Evolutionary conservation across 2,113 vertebrate genomes (phyloP).

Genomic region (Eulemur macaco): DNA sequence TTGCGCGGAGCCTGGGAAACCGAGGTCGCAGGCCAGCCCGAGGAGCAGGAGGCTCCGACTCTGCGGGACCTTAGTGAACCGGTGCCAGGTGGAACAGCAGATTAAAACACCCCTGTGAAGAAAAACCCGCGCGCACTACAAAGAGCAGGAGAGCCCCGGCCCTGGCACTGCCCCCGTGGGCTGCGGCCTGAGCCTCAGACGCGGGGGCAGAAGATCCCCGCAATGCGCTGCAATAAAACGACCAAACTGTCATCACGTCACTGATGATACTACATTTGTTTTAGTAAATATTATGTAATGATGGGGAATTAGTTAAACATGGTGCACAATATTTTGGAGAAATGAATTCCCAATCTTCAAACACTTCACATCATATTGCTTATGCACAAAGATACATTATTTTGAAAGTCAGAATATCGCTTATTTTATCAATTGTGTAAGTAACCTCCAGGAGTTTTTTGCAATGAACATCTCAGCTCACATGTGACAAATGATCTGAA

Average conservation of each 20-base stretch:
- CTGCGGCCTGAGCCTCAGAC: fast-evolving
- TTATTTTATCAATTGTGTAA: not conserved
- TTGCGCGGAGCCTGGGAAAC: not conserved
- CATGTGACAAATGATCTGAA: not conserved
- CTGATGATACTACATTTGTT: fast-evolving
- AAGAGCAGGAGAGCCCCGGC: not conserved
- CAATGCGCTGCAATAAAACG: not conserved
- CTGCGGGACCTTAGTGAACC: too few species aligned
- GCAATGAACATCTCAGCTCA: not conserved
- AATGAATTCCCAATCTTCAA: not conserved
- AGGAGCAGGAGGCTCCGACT: fast-evolving
- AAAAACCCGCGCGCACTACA: fast-evolving
- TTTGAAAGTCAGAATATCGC: not conserved
- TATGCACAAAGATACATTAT: not conserved
- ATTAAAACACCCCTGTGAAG: fast-evolving
- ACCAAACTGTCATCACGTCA: too few species aligned
- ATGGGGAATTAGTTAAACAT: too few species aligned
- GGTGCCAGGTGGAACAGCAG: fast-evolving
- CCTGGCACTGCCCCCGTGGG: fast-evolving
- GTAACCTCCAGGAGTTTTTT: not conserved
- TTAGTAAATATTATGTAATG: not conserved
- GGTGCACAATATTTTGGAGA: not conserved
- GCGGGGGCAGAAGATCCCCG: too few species aligned
- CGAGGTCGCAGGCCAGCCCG: fast-evolving
- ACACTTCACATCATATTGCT: not conserved